phyloP scores from a whole-genome alignment of 2,113 vertebrate species.

The Nestor notabilis region DNA sequence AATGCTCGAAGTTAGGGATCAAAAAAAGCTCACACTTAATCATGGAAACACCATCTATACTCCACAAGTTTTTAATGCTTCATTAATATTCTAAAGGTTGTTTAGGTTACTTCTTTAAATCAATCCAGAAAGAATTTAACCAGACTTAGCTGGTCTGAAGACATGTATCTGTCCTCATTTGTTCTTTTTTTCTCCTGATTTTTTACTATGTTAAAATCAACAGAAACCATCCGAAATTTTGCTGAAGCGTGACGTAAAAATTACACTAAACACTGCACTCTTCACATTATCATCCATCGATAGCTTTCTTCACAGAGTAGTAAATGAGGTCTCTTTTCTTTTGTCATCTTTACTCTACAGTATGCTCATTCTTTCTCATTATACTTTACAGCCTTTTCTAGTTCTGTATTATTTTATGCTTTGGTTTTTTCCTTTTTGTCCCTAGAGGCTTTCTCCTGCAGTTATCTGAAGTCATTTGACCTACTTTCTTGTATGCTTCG shows the following conservation, averaged over 20 bases:
- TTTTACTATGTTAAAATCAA: not conserved
- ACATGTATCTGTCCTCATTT: not conserved
- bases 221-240: not conserved
- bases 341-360: not conserved
- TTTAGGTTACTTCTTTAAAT: not conserved
- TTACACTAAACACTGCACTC: not conserved
- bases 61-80: not conserved
- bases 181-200: not conserved
- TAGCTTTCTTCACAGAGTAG: not conserved
- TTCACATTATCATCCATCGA: not conserved
- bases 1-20: not conserved
- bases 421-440: not conserved
- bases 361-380: not conserved
- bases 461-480: conserved; percentile 10
- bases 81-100: not conserved
- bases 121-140: not conserved
- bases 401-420: not conserved
- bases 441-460: not conserved
- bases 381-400: not conserved
- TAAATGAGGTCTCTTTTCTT: not conserved
- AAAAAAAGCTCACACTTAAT: not conserved
- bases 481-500: not conserved
- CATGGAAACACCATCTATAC: not conserved
- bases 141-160: not conserved
- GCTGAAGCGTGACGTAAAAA: not conserved